phyloP scores from a whole-genome alignment of 2,888 invertebrate genomes.

The Glomeris marginata region DNA sequence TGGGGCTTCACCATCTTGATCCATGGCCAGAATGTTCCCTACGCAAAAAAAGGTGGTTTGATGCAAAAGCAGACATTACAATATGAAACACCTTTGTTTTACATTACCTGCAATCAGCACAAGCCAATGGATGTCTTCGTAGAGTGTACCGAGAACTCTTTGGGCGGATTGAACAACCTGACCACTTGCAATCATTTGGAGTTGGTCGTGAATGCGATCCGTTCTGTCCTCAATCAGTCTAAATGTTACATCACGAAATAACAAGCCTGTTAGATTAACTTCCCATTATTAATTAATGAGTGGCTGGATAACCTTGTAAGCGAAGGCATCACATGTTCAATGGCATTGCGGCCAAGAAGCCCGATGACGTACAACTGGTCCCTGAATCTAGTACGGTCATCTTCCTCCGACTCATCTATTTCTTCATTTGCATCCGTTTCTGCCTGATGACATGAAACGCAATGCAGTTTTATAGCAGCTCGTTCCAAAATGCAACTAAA shows the following conservation, averaged over 20 bases:
- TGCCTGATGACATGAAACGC: neutral
- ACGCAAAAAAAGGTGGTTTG: too few species aligned
- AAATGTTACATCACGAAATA: conserved; percentile 20
- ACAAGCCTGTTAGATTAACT: neutral
- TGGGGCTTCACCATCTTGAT: conserved; percentile 48
- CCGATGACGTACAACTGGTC: conserved; percentile 63
- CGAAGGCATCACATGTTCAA: conserved; percentile 24
- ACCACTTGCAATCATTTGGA: conserved; percentile 26
- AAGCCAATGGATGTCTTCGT: conserved; percentile 84
- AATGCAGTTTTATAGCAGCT: neutral
- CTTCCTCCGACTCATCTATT: conserved; percentile 47
- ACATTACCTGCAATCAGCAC: conserved; percentile 45
- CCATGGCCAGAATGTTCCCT: conserved; percentile 51
- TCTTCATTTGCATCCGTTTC: conserved; percentile 32
- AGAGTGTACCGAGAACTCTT: conserved; percentile 44
- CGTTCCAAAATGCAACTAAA: neutral
- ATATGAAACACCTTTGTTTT: too few species aligned
- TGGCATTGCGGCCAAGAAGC: conserved; percentile 33
- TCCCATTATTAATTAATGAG: too few species aligned
- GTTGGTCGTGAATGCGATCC: conserved; percentile 37
- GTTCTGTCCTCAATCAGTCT: conserved; percentile 50
- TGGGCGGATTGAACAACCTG: conserved; percentile 23
- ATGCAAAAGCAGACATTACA: too few species aligned
- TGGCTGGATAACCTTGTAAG: conserved; percentile 28
- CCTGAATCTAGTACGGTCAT: conserved; percentile 46